These are phyloP conservation scores for Plutomurus gul DNA, from an alignment of 1,140 invertebrate genomes.

Conservation along the genomic window DNA sequence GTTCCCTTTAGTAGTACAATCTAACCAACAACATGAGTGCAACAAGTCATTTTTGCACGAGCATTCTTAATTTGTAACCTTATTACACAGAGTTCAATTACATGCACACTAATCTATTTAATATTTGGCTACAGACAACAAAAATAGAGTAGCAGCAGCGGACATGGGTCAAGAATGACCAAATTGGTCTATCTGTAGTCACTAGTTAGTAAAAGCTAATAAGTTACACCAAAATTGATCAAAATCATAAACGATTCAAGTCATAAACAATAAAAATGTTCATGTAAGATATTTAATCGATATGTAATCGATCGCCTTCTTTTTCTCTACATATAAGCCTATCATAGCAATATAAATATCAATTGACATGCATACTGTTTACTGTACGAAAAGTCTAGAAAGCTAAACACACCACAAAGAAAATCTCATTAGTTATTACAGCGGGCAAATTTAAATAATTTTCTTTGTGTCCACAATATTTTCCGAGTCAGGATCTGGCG, in stretches of 20 bases:
- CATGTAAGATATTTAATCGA: too few relatives aligned
- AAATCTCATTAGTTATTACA: neutral
- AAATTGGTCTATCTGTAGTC: too few relatives aligned
- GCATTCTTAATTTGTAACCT: neutral
- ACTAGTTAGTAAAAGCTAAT: neutral
- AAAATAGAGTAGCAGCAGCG: neutral
- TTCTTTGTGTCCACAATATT: constrained; percentile 1
- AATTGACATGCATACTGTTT: too few relatives aligned
- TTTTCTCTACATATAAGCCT: too few relatives aligned
- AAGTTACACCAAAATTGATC: neutral
- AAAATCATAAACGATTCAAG: too few relatives aligned
- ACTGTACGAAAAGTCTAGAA: neutral
- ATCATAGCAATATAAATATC: too few relatives aligned
- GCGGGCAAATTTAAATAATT: neutral
- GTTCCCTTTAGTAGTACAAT: too few relatives aligned
- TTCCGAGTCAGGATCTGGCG: neutral
- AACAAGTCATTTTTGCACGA: neutral
- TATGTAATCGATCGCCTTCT: too few relatives aligned
- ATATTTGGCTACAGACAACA: neutral
- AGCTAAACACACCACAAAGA: constrained; percentile 8
- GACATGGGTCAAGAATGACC: neutral
- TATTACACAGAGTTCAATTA: neutral
- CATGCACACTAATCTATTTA: neutral
- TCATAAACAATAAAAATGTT: too few relatives aligned
- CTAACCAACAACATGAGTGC: neutral